Base-by-base conservation (phyloP, 2,888 invertebrate genomes). In the Chrysodeixis includens region DNA sequence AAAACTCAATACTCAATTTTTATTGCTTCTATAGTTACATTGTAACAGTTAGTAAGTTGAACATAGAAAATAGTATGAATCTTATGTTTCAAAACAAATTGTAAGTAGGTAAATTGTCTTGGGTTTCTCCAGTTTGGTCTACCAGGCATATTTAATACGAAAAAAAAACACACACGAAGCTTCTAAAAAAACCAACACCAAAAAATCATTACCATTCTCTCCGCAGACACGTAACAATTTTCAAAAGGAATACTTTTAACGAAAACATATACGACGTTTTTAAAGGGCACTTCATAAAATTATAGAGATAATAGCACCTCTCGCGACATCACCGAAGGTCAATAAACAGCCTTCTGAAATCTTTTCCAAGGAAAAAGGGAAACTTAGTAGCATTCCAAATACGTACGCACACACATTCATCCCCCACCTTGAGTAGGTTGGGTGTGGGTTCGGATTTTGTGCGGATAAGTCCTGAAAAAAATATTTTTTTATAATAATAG, bases 381-480 rank as follows among this genome's bases (percentile, higher is more conserved):
- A 79, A 74, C 70, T 74, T 71, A 66, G 70, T 65, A 76, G 74
- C 73, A 70, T 78, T 73, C 73, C 69, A 52, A 72, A 79, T 75
- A 78, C 77, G 72, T 74, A 79, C 74, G 61, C 55, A 67, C 62
- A 62, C 62, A 73, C 74, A 79, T 72, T 75, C 71, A 67, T 71
- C 64, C 65, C 65, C 68, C 74, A 73, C 63, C 79, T 71, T 44
- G 1, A 9, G 14, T 71, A 69, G 64, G 68, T 66, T 74, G 56
- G 14, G 9, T 7, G 14, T 56, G 1, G n/a, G 0, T 44, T 8
- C 18, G 7, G 5, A 10, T 40, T 52, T 57, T 53, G 0, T 6
- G 8, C 14, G 18, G 62, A 69, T 5, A 14, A 32, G 8, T 58
- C 40, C 30, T 30, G 10, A 1, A 9, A 4, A 14, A 9, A 26